Evolutionary conservation across 2,113 vertebrate species (phyloP), one percentile per base, ranked within the genome.

Genomic region (Nymphicus hollandicus): DNA sequence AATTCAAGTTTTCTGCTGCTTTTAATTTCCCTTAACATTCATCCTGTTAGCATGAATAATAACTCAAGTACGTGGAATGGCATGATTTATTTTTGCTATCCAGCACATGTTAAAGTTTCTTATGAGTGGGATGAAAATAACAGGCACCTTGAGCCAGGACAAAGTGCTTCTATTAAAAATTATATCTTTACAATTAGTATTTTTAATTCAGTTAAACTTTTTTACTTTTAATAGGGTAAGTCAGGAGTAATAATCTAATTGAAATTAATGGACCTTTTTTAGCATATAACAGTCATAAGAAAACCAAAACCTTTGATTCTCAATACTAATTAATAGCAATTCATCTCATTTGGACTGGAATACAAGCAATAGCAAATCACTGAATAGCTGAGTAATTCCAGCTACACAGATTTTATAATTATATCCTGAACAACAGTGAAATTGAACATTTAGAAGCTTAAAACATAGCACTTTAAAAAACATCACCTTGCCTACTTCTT

Each of bases 391-490:
- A 18, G 19, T 63, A 81, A 89, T 47, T 82, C 31, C 82, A 86
- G 44, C 33, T 77, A 93, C 15, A 39, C 1, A 18, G 13, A 17
- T 74, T 76, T 95, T 24, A 15, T 63, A 73, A 96, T 84, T 96
- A 61, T 19, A 81, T 71, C 65, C 56, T 31, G 29, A 56, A 60
- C 28, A 90, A 60, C 70, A 88, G 18, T 33, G 46, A 96, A 84
- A 55, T 24, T 61, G 60, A 93, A 91, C 73, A 83, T 55, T 41
- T 63, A 81, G 60, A 43, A 77, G 35, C 28, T 72, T 91, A 91
- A 91, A 92, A 91, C 72, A 64, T 43, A 84, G 10, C 49, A 82
- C 58, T 86, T 90, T 49, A 93, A 94, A 94, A 94, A 80, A 79
- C 44, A 89, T 92, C 91, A 91, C 81, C 69, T n/a, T 88, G 61